Evolutionary conservation across 1,140 invertebrate species (phyloP), one percentile per base, ranked within the genome.

Genomic region (Hyles vespertilio): DNA sequence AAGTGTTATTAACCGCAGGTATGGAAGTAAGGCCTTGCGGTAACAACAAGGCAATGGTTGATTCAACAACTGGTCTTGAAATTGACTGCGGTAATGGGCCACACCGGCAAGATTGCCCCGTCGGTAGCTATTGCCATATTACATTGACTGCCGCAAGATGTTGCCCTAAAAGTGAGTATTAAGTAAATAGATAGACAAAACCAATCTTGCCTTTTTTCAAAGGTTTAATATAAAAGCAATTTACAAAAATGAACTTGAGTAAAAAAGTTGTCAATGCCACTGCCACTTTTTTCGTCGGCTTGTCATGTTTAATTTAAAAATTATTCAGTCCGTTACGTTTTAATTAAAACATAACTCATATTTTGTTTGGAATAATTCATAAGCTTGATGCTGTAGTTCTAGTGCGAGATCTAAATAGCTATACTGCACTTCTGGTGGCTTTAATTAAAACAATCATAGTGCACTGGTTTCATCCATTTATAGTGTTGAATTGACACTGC

Each of bases 21-120:
- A 94, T 95, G 92, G 93, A 95, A 89, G 93, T 95, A 11, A 94
- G 95, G 67, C 95, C 96, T 0, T 98, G 96, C 80, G 95, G 96
- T 81, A 96, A 96, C 8, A 94, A 94, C 70, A 85, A 92, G 56
- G 95, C 96, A 9, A 84, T 98, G 71, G 77, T 92, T 47, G 94
- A 96, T 85, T 89, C 90, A 33, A 87, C 90, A 4, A 94, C 93
- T 33, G 93, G 93, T 3, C 91, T 92, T 57, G 96, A 97, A 79
- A 93, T 95, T 72, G 93, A 96, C 87, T 98, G 96, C 84, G 95
- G 95, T n/a, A 95, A 93, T 74, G 94, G 94, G 2, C 93, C 93
- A 4, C 91, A 93, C 68, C 91, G 94, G 22, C 92, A 93, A 82
- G 94, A 94, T 72, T 98, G 97, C 80, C 96, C 96, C 5, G 90